Conservation (phyloP, 2,888 invertebrate genomes). For the Clusia tigrina region DNA sequence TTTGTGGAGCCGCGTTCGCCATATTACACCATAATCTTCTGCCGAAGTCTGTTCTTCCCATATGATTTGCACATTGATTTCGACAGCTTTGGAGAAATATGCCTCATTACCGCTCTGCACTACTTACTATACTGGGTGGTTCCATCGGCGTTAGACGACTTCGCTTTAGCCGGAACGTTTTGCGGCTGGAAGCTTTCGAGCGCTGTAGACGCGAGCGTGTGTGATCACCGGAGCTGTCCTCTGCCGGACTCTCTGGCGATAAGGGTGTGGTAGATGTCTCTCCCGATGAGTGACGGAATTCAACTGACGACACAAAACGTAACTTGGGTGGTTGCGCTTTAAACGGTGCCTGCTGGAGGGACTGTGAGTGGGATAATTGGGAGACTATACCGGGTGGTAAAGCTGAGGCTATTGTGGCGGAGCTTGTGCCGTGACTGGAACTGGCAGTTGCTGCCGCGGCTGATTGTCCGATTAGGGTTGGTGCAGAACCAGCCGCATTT, state of each 20-base stretch:
- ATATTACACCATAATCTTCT: not conserved
- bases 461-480: slow-evolving; percentile 49
- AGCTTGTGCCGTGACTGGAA: slow-evolving; percentile 30
- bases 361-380: slow-evolving; percentile 65
- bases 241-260: slow-evolving; percentile 76
- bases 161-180: slow-evolving; percentile 88
- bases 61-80: not conserved
- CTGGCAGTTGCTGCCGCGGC: slow-evolving; percentile 47
- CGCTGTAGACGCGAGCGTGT: slow-evolving; percentile 79
- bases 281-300: slow-evolving; percentile 81
- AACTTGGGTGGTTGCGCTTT: slow-evolving; percentile 72
- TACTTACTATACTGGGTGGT: slow-evolving; percentile 65
- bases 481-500: slow-evolving; percentile 48
- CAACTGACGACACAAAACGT: slow-evolving; percentile 83
- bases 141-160: slow-evolving; percentile 74
- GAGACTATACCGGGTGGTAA: slow-evolving; percentile 60
- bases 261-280: slow-evolving; percentile 79
- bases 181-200: slow-evolving; percentile 92
- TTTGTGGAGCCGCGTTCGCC: too few species aligned
- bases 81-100: not conserved
- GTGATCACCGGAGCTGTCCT: slow-evolving; percentile 73
- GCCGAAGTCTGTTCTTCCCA: not conserved
- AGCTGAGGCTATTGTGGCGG: slow-evolving; percentile 47
- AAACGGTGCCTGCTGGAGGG: slow-evolving; percentile 62
- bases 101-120: too few species aligned